Evolutionary conservation across 1,140 invertebrate species (phyloP).

Genomic region (Eurytemora carolleeae): DNA sequence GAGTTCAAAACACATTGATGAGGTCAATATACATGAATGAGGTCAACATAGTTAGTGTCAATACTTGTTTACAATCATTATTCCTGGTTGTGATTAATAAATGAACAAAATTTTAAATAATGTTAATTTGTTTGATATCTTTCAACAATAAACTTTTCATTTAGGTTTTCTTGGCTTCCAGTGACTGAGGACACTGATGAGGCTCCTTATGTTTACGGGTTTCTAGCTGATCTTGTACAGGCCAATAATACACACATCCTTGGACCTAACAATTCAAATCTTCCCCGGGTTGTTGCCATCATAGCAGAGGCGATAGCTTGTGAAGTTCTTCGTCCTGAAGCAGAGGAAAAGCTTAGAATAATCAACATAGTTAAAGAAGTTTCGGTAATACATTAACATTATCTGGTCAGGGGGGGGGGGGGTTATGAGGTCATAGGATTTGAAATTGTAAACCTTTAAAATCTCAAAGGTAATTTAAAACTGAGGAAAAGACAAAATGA

Average conservation of each 20-base stretch:
- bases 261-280: conserved; percentile 61
- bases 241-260: conserved; percentile 64
- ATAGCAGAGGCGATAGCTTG: conserved; percentile 67
- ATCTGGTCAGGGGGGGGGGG: too few relatives aligned
- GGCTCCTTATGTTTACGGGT: conserved; percentile 76
- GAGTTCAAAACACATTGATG: too few relatives aligned
- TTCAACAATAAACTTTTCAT: background rate
- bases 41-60: too few relatives aligned
- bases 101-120: too few relatives aligned
- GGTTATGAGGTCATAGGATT: too few relatives aligned
- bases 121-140: background rate
- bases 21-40: too few relatives aligned
- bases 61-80: too few relatives aligned
- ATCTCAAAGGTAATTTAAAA: too few relatives aligned
- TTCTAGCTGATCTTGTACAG: conserved; percentile 85
- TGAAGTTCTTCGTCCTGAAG: conserved; percentile 49
- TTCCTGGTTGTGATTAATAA: too few relatives aligned
- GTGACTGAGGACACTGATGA: conserved; percentile 88
- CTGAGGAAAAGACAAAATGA: too few relatives aligned
- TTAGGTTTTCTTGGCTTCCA: conserved; percentile 55
- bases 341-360: conserved; percentile 39
- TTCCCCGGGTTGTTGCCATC: conserved; percentile 65
- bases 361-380: conserved; percentile 52
- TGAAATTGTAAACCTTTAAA: too few relatives aligned
- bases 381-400: conserved; percentile 42